phyloP scores from a whole-genome alignment of 1,140 invertebrate genomes.

The Tribolium madens region DNA sequence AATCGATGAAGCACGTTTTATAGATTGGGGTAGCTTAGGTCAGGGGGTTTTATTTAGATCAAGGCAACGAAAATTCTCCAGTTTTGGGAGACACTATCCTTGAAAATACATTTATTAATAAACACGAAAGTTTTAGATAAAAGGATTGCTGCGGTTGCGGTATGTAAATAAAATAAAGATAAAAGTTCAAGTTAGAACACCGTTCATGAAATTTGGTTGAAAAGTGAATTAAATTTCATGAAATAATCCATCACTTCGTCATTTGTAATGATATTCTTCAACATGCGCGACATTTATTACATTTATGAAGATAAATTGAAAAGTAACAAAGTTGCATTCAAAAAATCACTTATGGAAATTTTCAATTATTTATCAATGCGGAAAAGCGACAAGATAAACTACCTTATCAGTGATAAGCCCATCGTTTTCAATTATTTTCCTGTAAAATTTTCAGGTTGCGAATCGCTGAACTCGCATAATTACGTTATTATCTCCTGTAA shows the following conservation, averaged over 20 bases:
- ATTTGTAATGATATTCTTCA: background rate
- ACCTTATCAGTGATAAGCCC: no score
- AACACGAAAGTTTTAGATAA: background rate
- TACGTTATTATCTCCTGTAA: no score
- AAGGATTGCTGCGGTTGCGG: background rate
- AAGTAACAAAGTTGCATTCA: background rate
- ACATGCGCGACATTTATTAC: background rate
- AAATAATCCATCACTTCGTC: background rate
- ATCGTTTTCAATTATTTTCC: no score
- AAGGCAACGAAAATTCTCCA: background rate
- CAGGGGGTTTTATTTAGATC: slow-evolving; percentile 8
- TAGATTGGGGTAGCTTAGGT: slow-evolving; percentile 30
- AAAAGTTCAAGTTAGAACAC: background rate
- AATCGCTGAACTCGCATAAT: no score
- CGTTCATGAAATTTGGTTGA: background rate
- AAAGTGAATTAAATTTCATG: background rate
- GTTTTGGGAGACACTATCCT: background rate
- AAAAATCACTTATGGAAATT: background rate
- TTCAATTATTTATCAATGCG: no score
- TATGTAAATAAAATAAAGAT: background rate
- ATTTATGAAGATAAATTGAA: background rate
- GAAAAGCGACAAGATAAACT: no score
- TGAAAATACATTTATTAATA: background rate
- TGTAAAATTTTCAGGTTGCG: no score
- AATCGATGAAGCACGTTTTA: slow-evolving; percentile 13